phyloP scores from a whole-genome alignment of 2,888 invertebrate species.

The Theodoxus fluviatilis region DNA sequence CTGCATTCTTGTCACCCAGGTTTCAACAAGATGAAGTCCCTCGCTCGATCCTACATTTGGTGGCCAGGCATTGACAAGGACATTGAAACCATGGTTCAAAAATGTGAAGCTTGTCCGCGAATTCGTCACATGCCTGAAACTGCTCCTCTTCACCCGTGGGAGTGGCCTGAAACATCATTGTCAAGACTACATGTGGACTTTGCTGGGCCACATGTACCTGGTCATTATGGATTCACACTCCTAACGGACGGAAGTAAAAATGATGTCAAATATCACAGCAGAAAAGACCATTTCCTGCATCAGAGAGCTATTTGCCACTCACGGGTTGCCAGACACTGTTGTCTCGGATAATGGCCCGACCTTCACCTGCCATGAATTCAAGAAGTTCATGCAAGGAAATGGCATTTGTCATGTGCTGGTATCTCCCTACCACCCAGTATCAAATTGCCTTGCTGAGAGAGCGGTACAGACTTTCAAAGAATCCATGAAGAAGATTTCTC shows the following conservation, averaged over 20 bases:
- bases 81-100: constrained; percentile 27
- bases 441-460: constrained; percentile 34
- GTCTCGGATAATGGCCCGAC: constrained; percentile 36
- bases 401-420: constrained; percentile 31
- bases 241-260: constrained; percentile 38
- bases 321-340: constrained; percentile 35
- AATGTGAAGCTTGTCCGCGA: constrained; percentile 33
- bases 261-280: background rate
- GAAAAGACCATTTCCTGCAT: constrained; percentile 16
- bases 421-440: constrained; percentile 39
- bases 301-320: background rate
- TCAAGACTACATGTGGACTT: constrained; percentile 44
- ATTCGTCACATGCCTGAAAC: constrained; percentile 29
- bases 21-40: constrained; percentile 36
- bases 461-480: constrained; percentile 37
- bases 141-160: constrained; percentile 43
- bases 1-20: constrained; percentile 37
- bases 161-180: constrained; percentile 41
- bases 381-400: constrained; percentile 29
- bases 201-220: constrained; percentile 41
- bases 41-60: constrained; percentile 35
- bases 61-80: constrained; percentile 39
- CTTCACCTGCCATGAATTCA: constrained; percentile 32
- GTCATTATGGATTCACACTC: constrained; percentile 39
- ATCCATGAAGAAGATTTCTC: constrained; percentile 2